These are phyloP conservation scores for Thomomys bottae DNA, from an alignment of 2,113 vertebrate species.

Conservation along the genomic window DNA sequence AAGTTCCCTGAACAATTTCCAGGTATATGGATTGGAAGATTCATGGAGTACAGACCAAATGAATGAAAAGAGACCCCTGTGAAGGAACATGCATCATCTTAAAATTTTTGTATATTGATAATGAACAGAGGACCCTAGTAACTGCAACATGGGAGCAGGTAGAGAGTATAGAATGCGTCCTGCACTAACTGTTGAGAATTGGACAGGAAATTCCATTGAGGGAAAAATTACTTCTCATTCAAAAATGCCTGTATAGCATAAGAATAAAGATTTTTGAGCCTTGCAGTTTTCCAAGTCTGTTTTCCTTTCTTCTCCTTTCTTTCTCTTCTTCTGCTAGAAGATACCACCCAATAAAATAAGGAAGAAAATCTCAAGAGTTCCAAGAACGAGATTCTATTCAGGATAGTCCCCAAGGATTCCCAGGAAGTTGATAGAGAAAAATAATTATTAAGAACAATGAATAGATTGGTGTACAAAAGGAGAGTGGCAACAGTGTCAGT, in stretches of 20 bases:
- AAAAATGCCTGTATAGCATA: background rate
- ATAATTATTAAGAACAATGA: background rate
- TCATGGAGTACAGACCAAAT: background rate
- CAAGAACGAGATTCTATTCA: background rate
- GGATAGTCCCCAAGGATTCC: background rate
- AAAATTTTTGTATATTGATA: background rate
- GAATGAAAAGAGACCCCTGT: background rate
- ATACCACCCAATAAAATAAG: background rate
- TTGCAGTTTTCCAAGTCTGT: background rate
- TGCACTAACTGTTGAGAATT: background rate
- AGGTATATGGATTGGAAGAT: background rate
- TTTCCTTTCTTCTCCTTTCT: background rate
- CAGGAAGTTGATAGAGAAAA: background rate
- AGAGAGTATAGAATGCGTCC: background rate
- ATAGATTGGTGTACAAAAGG: too few species aligned
- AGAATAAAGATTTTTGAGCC: background rate
- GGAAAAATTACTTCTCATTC: background rate
- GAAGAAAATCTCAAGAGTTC: background rate
- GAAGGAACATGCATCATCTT: background rate
- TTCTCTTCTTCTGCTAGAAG: background rate
- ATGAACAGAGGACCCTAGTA: background rate
- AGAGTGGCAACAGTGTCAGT: background rate
- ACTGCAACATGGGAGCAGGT: too few species aligned
- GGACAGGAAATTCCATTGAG: too few species aligned
- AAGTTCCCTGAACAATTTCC: background rate